Evolutionary conservation across 1,140 invertebrate species (phyloP), one percentile per base, ranked within the genome.

Genomic region (Chymomyza costata): DNA sequence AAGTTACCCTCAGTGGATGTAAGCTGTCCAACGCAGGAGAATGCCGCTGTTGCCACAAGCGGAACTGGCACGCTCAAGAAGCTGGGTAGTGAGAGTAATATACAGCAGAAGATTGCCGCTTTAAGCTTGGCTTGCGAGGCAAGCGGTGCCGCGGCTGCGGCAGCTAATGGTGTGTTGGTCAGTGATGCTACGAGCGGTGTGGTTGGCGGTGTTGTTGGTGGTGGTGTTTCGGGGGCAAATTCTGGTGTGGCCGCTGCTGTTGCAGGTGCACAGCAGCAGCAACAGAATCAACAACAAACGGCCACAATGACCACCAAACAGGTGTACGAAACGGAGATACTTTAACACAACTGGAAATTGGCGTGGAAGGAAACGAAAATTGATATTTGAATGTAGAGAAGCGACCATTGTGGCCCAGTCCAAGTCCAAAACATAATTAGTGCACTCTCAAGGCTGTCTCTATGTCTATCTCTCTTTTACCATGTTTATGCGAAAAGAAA

Each of bases 271-370:
- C 32, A 34, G 32, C 6, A 3, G 6, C 32, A 34, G 8, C 3
- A 14, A n/a, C 44, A 7, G 35, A 7, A 38, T 14, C 14, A 56
- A 32, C 69, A 54, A 31, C 41, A 32, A 39, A 31, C 62, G 37
- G 21, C 49, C 7, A 56, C 76, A 39, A 82, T 60, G 39, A 89
- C 88, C 56, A 89, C 87, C n/a, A 92, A 89, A 82, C 93, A 93
- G 85, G 90, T 95, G 66, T 95, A 95, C 85, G 93, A 95, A 87
- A 95, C 94, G 67, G 94, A 95, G 84, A 95, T 95, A 88, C 92
- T 95, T 90, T 94, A 86, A 84, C 84, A 74, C 66, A 85, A 84
- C 62, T 66, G 59, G 58, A 78, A 83, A 62, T 45, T 74, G 53
- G 60, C 60, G 54, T 86, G 84, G 84, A 83, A 68, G 45, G 84